Percentiles rank a stretch among this genome's conserved stretches.
Evolutionary conservation across 2,797 vertebrate species (phyloP).

Genomic region (Peromyscus nudipes): DNA sequence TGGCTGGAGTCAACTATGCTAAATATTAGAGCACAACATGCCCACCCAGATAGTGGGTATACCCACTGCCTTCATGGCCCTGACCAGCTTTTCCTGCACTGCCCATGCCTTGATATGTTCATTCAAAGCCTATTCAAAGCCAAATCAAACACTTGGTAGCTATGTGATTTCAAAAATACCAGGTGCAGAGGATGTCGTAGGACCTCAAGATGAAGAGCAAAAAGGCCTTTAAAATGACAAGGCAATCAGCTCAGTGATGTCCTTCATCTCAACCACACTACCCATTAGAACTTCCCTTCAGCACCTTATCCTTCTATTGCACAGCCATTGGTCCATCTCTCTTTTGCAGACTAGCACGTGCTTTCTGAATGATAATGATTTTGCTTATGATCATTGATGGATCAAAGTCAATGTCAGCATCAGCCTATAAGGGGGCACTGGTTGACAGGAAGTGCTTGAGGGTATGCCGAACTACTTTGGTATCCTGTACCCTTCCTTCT

Average conservation of each 20-base stretch:
- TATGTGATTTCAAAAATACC: slow-evolving; percentile 36
- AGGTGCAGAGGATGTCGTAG: not conserved
- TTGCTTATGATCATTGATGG: not conserved
- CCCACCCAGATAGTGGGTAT: not conserved
- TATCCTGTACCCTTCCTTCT: not conserved
- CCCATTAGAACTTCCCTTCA: not conserved
- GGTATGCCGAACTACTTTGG: not conserved
- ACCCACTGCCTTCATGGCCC: not conserved
- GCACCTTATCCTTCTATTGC: not conserved
- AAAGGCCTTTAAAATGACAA: not conserved
- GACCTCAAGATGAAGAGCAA: not conserved
- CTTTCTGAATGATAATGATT: not conserved
- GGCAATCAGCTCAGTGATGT: not conserved
- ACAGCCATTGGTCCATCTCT: not conserved
- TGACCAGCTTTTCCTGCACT: not conserved
- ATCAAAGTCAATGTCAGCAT: not conserved
- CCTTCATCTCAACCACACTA: not conserved
- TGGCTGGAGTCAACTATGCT: not conserved
- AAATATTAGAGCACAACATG: not conserved
- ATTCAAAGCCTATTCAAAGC: slow-evolving; percentile 24
- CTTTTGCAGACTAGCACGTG: not conserved
- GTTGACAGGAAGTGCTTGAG: not conserved
- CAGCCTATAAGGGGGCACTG: not conserved
- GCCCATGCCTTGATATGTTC: not conserved
- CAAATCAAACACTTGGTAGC: not conserved